Conservation (phyloP, 1,140 invertebrate species). For the Pseudomyrmex pallidus region DNA sequence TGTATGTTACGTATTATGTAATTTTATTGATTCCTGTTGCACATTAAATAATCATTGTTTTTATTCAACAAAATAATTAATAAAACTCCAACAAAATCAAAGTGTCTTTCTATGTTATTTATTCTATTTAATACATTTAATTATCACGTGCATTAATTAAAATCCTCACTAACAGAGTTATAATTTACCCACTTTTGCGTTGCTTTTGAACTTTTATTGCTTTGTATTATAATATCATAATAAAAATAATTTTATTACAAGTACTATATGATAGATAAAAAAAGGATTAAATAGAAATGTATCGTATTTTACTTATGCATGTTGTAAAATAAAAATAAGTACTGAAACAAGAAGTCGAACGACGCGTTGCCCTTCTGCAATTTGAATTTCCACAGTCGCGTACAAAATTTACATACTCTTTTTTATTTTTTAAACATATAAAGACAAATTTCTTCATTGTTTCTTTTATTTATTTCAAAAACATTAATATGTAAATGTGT, state of each 20-base stretch:
- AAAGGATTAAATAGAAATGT: conserved; percentile 25
- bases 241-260: not conserved
- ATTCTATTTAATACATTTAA: not conserved
- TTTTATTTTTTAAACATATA: not conserved
- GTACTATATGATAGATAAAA: conserved; percentile 14
- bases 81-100: not conserved
- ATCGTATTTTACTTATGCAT: conserved; percentile 37
- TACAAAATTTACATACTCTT: not conserved
- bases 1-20: no score
- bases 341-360: conserved; percentile 10
- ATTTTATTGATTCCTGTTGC: conserved; percentile 1
- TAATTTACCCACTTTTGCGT: not conserved
- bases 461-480: not conserved
- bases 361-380: conserved; percentile 34
- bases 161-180: not conserved
- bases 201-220: conserved; percentile 34
- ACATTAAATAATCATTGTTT: conserved; percentile 11
- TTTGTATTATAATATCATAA: conserved; percentile 30
- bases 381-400: not conserved
- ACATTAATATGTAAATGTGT: not conserved
- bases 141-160: conserved; percentile 23
- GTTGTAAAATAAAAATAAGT: conserved; percentile 13
- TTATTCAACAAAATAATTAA: not conserved
- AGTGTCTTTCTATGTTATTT: no score
- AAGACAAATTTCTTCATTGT: not conserved